A percentile compares a stretch with the other conserved stretches of the same genome.
phyloP scores from a whole-genome alignment of 2,113 vertebrate genomes.

The Labeo catla region DNA sequence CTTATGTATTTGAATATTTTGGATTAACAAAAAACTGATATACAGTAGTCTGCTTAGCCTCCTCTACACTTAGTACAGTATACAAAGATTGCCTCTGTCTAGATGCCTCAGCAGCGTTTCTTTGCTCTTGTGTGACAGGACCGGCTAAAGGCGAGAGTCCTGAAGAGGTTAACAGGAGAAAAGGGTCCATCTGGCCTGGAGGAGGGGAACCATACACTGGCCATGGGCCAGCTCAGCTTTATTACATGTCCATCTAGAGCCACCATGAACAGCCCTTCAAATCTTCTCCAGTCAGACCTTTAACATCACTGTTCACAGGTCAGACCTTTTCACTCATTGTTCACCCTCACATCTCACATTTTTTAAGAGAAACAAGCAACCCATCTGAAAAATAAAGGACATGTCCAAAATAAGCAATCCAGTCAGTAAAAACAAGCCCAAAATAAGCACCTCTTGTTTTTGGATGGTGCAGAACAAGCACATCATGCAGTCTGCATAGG shows the following conservation, averaged over 20 bases:
- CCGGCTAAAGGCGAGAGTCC: conserved; percentile 1
- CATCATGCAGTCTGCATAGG: background rate
- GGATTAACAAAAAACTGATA: too few relatives aligned
- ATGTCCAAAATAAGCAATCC: background rate
- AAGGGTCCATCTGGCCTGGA: conserved; percentile 20
- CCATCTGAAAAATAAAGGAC: background rate
- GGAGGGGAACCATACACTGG: conserved; percentile 12
- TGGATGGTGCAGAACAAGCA: background rate
- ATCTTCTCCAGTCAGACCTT: background rate
- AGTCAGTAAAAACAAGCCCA: background rate
- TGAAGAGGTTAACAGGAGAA: conserved; percentile 29
- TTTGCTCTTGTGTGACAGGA: conserved; percentile 5
- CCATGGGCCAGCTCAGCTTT: conserved; percentile 6
- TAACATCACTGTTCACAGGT: background rate
- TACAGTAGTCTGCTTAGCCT: background rate
- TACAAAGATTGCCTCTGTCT: background rate
- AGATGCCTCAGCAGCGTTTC: background rate
- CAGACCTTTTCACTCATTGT: background rate
- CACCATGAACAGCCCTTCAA: background rate
- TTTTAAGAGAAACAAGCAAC: background rate
- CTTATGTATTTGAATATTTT: background rate
- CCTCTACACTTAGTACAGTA: background rate
- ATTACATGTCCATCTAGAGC: conserved; percentile 38
- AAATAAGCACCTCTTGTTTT: background rate
- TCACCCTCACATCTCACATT: background rate